These are phyloP conservation scores for Datnioides undecimradiatus DNA, from an alignment of 2,113 vertebrate species.

Conservation along the genomic window DNA sequence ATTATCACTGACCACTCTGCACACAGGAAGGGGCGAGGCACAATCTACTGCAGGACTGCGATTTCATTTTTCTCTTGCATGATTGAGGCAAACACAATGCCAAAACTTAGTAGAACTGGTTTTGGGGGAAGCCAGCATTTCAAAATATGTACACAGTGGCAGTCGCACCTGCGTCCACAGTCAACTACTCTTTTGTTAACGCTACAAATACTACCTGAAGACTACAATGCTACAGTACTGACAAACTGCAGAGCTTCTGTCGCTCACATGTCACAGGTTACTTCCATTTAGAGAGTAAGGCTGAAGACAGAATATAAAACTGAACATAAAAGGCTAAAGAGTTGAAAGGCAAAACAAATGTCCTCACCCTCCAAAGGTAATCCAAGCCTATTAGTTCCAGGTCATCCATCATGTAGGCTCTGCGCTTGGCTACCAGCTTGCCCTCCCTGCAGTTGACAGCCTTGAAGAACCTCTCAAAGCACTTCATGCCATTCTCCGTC, in stretches of 20 bases:
- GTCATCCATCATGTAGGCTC: slow-evolving; percentile 99
- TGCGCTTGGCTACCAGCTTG: slow-evolving; percentile 96
- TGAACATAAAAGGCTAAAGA: neutral
- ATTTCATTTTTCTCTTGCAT: neutral
- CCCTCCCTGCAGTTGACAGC: slow-evolving; percentile 99
- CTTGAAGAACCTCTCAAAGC: slow-evolving; percentile 99
- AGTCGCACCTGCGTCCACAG: neutral
- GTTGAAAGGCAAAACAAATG: neutral
- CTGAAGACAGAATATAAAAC: too few species aligned
- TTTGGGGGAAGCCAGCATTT: neutral
- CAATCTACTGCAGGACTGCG: neutral
- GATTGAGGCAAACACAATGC: neutral
- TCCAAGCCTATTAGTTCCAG: slow-evolving; percentile 98
- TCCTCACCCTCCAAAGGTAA: slow-evolving; percentile 98
- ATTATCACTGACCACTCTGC: neutral
- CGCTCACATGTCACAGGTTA: neutral
- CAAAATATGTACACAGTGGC: too few species aligned
- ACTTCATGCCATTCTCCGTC: slow-evolving; percentile 99
- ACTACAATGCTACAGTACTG: neutral
- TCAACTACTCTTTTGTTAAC: neutral
- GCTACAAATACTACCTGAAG: neutral
- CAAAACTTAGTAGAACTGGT: neutral
- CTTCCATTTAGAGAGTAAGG: too few species aligned
- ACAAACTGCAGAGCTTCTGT: neutral
- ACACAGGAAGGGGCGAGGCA: neutral